phyloP scores from a whole-genome alignment of 2,797 vertebrate species.

The Enteromius paludinosus region DNA sequence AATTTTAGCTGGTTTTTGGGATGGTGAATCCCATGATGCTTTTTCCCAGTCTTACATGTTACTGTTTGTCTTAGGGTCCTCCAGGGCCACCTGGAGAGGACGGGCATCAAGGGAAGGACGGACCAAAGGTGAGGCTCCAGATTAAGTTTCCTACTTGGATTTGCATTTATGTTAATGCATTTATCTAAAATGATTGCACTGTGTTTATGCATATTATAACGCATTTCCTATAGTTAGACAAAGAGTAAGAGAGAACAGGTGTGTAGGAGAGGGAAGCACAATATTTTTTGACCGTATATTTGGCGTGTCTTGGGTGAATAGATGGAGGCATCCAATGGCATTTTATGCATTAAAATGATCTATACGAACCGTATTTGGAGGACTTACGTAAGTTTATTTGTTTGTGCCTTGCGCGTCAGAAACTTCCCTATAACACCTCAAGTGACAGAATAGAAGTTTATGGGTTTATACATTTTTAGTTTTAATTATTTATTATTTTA shows the following conservation, averaged over 20 bases:
- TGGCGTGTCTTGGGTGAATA: too few species aligned
- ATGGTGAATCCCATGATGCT: not conserved
- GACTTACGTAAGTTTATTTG: too few species aligned
- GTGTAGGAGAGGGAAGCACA: too few species aligned
- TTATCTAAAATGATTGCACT: not conserved
- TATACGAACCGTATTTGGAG: too few species aligned
- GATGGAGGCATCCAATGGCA: too few species aligned
- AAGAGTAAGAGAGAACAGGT: too few species aligned
- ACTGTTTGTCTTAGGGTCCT: slow-evolving; percentile 79
- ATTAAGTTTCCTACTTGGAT: not conserved
- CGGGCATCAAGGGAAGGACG: slow-evolving; percentile 92
- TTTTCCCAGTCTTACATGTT: slow-evolving; percentile 5
- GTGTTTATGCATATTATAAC: not conserved
- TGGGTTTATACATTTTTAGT: too few species aligned
- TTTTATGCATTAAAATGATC: too few species aligned
- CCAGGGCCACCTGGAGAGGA: slow-evolving; percentile 91
- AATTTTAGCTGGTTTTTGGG: not conserved
- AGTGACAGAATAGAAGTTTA: too few species aligned
- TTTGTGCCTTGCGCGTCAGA: too few species aligned
- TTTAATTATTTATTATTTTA: not conserved
- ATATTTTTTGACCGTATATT: too few species aligned
- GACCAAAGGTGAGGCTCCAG: slow-evolving; percentile 84
- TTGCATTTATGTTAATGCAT: not conserved
- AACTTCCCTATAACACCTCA: too few species aligned
- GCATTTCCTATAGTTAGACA: not conserved